A percentile compares a stretch with the other conserved stretches of the same genome.
These are phyloP conservation scores for Phengaris alcon DNA, from an alignment of 2,888 invertebrate species.

Conservation along the genomic window DNA sequence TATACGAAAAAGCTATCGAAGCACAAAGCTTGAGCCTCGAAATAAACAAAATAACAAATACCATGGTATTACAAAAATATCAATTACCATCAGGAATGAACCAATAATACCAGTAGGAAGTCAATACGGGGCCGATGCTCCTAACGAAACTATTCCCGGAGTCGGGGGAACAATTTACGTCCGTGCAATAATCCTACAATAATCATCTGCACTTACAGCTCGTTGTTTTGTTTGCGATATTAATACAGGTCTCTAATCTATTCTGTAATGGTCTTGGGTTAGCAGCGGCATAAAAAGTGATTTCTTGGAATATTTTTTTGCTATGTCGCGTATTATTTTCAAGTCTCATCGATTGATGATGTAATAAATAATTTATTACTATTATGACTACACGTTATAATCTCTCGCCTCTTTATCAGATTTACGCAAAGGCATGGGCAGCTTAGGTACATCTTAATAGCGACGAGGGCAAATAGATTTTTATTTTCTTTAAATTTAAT, in stretches of 20 bases:
- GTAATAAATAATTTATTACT: too few species aligned
- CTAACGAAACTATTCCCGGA: slow-evolving; percentile 58
- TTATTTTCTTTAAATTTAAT: too few species aligned
- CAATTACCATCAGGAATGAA: slow-evolving; percentile 30
- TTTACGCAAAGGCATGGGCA: neutral
- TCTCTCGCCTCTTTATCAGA: neutral
- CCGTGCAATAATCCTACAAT: slow-evolving; percentile 46
- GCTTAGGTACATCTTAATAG: neutral
- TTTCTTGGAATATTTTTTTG: neutral
- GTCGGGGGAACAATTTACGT: slow-evolving; percentile 51
- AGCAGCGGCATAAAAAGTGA: neutral
- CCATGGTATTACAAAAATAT: slow-evolving; percentile 18
- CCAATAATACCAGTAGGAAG: slow-evolving; percentile 31
- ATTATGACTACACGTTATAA: neutral
- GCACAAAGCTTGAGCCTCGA: neutral
- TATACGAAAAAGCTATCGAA: slow-evolving; percentile 2
- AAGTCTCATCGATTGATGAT: neutral
- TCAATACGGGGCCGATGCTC: slow-evolving; percentile 54
- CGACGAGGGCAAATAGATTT: too few species aligned
- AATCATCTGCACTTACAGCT: slow-evolving; percentile 20
- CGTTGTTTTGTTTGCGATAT: slow-evolving; percentile 18
- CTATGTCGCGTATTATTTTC: neutral
- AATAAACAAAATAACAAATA: slow-evolving; percentile 13
- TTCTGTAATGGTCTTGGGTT: neutral
- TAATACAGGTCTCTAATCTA: slow-evolving; percentile 14